Conservation (phyloP, 2,888 invertebrate genomes). For the Apodemia zela region DNA sequence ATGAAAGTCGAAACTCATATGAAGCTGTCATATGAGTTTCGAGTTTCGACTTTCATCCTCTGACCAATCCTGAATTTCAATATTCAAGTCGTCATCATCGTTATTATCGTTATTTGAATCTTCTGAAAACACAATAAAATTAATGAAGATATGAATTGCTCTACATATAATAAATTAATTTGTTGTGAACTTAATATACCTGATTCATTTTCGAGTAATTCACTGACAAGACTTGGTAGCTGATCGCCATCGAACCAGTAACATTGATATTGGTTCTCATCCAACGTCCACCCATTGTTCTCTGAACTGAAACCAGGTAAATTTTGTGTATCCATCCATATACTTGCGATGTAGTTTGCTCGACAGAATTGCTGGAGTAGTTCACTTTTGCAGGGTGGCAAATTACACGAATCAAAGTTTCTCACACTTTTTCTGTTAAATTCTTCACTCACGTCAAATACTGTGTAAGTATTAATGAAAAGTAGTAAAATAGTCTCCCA, state of each 20-base stretch:
- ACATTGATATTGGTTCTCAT: constrained; percentile 34
- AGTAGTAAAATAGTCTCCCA: too few relatives aligned
- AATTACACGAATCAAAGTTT: constrained; percentile 30
- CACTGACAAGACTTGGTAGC: constrained; percentile 32
- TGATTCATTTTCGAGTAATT: constrained; percentile 27
- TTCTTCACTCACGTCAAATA: constrained; percentile 30
- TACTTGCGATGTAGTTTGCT: too few relatives aligned
- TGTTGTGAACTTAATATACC: constrained; percentile 9
- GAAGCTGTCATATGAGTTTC: too few relatives aligned
- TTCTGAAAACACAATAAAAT: constrained; percentile 4
- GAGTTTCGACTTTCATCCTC: not conserved
- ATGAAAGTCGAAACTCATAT: too few relatives aligned
- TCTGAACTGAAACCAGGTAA: constrained; percentile 29
- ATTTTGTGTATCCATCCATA: constrained; percentile 26
- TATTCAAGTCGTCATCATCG: constrained; percentile 5
- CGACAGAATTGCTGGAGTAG: too few relatives aligned
- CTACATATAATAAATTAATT: not conserved
- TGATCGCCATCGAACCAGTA: constrained; percentile 36
- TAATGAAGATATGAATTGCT: not conserved
- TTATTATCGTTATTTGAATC: constrained; percentile 2
- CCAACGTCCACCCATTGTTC: constrained; percentile 35
- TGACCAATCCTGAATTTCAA: constrained; percentile 15
- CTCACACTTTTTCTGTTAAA: constrained; percentile 26
- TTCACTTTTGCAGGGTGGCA: constrained; percentile 31
- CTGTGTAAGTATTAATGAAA: too few relatives aligned